Evolutionary conservation across 1,140 invertebrate genomes (phyloP).

Genomic region (Telenomus remus): DNA sequence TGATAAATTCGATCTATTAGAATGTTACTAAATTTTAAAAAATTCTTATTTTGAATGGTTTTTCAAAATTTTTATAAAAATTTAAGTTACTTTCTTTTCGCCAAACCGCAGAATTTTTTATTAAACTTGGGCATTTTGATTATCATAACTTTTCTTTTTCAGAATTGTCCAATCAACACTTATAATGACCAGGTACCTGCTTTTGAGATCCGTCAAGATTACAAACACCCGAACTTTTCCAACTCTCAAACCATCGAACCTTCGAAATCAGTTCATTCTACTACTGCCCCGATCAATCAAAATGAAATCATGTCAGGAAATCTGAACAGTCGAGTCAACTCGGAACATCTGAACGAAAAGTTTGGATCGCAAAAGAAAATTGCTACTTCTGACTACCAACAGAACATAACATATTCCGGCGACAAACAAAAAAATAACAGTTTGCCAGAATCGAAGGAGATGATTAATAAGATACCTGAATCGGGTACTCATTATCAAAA

Average conservation of each 20-base stretch:
- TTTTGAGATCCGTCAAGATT: constrained; percentile 47
- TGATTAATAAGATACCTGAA: constrained; percentile 40
- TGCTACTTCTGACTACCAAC: constrained; percentile 58
- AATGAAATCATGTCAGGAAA: constrained; percentile 40
- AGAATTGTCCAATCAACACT: constrained; percentile 43
- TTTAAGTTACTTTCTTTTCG: too few species aligned
- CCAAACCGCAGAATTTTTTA: too few species aligned
- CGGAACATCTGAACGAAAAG: constrained; percentile 56
- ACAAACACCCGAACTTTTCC: constrained; percentile 39
- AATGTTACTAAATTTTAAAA: too few species aligned
- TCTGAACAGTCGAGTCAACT: constrained; percentile 39
- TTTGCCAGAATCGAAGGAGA: constrained; percentile 33
- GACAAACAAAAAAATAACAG: constrained; percentile 42
- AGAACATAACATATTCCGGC: constrained; percentile 55
- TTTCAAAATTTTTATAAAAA: too few species aligned
- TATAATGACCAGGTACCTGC: constrained; percentile 49
- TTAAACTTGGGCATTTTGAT: too few species aligned
- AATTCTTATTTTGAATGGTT: too few species aligned
- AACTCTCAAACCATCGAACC: constrained; percentile 28
- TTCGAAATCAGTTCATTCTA: constrained; percentile 38
- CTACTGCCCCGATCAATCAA: constrained; percentile 30
- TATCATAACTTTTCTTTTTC: constrained; percentile 5
- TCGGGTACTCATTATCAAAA: constrained; percentile 50
- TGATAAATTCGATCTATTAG: too few species aligned
- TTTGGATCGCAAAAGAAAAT: constrained; percentile 64